Conservation (phyloP, 2,113 vertebrate species). For the Oplegnathus fasciatus region DNA sequence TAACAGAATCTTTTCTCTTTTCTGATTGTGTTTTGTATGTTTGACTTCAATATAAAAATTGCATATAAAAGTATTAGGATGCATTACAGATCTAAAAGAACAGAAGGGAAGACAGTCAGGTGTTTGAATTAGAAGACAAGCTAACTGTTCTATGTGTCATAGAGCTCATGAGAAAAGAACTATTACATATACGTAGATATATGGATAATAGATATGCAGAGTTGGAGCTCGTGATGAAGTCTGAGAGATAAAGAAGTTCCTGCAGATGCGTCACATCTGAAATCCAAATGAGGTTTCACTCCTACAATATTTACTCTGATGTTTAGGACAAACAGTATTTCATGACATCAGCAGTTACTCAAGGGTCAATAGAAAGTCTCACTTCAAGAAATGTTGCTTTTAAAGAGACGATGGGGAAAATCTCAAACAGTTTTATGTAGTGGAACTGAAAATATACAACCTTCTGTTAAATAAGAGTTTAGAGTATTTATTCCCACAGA, state of each 20-base stretch:
- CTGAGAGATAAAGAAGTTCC: background rate
- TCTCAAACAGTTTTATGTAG: background rate
- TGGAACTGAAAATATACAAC: conserved; percentile 9
- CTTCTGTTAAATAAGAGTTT: background rate
- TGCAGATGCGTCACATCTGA: background rate
- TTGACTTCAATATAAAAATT: background rate
- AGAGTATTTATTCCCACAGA: background rate
- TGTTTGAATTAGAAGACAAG: background rate
- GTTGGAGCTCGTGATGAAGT: too few relatives aligned
- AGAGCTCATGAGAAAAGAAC: background rate
- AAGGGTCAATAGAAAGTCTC: background rate
- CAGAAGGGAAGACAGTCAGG: background rate
- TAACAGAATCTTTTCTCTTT: background rate
- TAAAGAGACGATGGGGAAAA: background rate
- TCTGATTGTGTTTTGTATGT: background rate
- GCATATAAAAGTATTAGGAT: conserved; percentile 5
- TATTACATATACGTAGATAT: background rate
- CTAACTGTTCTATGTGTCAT: background rate
- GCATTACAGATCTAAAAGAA: background rate
- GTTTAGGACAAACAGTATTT: background rate
- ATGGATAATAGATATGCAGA: background rate
- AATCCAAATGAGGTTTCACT: background rate
- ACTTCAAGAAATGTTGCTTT: background rate
- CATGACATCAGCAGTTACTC: background rate
- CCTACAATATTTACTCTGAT: background rate